Evolutionary conservation across 2,113 vertebrate genomes (phyloP), one percentile per base, ranked within the genome.

Genomic region (Trematomus loennbergii): DNA sequence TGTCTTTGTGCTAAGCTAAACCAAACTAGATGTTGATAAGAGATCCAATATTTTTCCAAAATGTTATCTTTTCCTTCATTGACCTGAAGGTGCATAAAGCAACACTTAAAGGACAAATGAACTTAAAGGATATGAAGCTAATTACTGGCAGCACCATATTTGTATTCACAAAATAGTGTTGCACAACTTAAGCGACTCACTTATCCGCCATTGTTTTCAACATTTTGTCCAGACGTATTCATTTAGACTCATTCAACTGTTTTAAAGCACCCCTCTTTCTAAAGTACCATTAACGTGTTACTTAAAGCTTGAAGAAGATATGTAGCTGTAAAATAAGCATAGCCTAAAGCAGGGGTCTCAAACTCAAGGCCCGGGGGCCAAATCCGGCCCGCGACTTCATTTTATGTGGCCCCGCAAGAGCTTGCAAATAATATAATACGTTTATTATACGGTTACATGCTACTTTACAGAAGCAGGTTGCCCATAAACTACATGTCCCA

Each of bases 251-350:
- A 40, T 40, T 40, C 36, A 9, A 5, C 36, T 8, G 8, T 40
- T 40, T 40, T 40, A 40, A 40, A 40, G 36, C 36, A 40, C 36
- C 7, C 36, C 36, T 40, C 36, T 40, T 8, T 40, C 36, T 40
- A 8, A 40, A 40, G 72, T 66, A 57, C 68, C 43, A 8, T 7
- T 55, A 46, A 13, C 18, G 68, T 2, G 22, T 58, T 59, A 53
- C 57, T 85, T 65, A 70, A 77, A 50, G 53, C 63, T 71, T 18
- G 59, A 50, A 67, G 55, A 20, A 22, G 69, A 77, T 68, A 73
- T 79, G n/a, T 11, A n/a, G 48, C 79, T 72, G 63, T 70, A 76
- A 69, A 70, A 80, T 72, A 60, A 72, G 61, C 69, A 36, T 18
- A 43, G 22, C 43, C 66, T 15, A 29, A 29, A 29, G 3, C 25